Conservation (phyloP, 2,888 invertebrate species). For the Philereme vetulata region DNA sequence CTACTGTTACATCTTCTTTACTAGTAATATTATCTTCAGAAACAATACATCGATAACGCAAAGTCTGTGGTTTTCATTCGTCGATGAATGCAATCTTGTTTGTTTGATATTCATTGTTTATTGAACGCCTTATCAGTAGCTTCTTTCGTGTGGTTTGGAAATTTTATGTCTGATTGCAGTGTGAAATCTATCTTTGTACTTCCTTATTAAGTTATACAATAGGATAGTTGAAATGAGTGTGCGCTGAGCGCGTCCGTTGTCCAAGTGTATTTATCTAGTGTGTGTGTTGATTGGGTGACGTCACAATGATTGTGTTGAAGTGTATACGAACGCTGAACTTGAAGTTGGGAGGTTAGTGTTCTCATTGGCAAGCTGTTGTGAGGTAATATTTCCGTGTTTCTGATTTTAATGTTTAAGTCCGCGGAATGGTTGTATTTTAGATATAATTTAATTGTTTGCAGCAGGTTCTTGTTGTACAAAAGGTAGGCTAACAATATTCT, state of each 20-base stretch:
- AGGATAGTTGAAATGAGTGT: conserved; percentile 8
- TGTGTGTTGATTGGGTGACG: conserved; percentile 29
- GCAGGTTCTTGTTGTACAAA: too few relatives aligned
- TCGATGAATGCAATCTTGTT: conserved; percentile 8
- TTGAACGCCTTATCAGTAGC: conserved; percentile 13
- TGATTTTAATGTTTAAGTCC: not conserved
- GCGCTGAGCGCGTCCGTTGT: conserved; percentile 5
- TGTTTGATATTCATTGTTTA: conserved; percentile 11
- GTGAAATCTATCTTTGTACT: conserved; percentile 4
- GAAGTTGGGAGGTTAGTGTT: conserved; percentile 61
- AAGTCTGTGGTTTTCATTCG: conserved; percentile 6
- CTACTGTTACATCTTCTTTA: not conserved
- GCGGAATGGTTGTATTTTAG: not conserved
- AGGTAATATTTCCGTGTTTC: conserved; percentile 7
- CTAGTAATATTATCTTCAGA: not conserved
- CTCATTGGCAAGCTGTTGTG: not conserved
- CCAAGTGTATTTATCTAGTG: conserved; percentile 15
- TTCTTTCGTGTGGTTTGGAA: conserved; percentile 11
- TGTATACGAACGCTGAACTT: conserved; percentile 51
- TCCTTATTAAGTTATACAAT: conserved; percentile 1
- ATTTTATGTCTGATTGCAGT: conserved; percentile 1
- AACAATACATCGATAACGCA: not conserved
- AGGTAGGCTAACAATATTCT: too few relatives aligned
- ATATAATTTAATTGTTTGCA: not conserved
- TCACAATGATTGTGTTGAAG: conserved; percentile 50